phyloP scores from a whole-genome alignment of 2,888 invertebrate species.

The Eilema griseolum region DNA sequence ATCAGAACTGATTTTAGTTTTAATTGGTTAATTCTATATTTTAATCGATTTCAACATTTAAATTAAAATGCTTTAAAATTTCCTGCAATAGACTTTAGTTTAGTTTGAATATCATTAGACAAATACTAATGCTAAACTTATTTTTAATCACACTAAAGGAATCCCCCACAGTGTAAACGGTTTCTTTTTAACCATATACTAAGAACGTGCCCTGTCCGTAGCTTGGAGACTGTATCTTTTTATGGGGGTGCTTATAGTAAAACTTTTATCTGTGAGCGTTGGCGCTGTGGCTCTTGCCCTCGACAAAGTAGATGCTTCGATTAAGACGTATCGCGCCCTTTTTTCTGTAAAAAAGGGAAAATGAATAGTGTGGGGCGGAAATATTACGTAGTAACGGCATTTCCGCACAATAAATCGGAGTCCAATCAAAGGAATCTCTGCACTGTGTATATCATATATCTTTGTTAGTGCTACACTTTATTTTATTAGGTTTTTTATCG shows the following conservation, averaged over 20 bases:
- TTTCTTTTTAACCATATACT: constrained; percentile 33
- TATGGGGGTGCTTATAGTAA: constrained; percentile 22
- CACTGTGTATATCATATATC: constrained; percentile 76
- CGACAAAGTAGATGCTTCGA: constrained; percentile 67
- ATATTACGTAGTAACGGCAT: constrained; percentile 86
- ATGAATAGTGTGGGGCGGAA: constrained; percentile 84
- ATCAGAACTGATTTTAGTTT: no score
- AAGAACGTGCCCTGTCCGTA: constrained; percentile 36
- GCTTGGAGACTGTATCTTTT: constrained; percentile 28
- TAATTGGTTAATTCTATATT: no score
- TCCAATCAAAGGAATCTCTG: constrained; percentile 85
- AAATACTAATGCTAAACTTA: constrained; percentile 23
- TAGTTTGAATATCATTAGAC: constrained; percentile 3
- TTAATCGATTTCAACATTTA: no score
- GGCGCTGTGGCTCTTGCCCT: constrained; percentile 49
- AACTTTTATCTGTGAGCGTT: constrained; percentile 31
- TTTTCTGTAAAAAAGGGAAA: constrained; percentile 85
- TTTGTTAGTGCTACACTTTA: constrained; percentile 85
- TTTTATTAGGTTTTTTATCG: constrained; percentile 84
- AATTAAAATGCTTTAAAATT: no score
- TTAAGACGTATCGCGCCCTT: constrained; percentile 86
- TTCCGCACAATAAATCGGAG: constrained; percentile 87
- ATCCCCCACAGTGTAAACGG: constrained; percentile 31
- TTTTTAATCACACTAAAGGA: constrained; percentile 22
- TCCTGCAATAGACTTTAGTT: no score